These are phyloP conservation scores for Zygothrica quintamaculata DNA, from an alignment of 2,888 invertebrate species.

Conservation along the genomic window DNA sequence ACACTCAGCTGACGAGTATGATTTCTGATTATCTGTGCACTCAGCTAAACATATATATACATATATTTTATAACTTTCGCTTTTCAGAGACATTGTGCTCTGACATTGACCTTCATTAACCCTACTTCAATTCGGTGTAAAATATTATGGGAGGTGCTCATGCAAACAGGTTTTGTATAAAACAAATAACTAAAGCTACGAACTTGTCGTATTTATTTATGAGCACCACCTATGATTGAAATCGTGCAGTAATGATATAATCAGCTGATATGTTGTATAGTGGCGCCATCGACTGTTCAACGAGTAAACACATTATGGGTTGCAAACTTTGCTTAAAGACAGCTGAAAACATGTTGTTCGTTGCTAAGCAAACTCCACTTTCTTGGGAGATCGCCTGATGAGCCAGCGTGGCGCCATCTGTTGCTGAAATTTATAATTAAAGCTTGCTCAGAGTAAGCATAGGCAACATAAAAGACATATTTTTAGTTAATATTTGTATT, in stretches of 20 bases:
- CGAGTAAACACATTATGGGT: too few relatives aligned
- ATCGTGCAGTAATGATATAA: neutral
- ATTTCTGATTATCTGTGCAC: neutral
- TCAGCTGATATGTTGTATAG: neutral
- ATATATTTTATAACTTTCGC: constrained; percentile 56
- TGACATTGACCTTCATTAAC: constrained; percentile 65
- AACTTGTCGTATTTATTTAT: constrained; percentile 43
- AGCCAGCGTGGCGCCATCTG: too few relatives aligned
- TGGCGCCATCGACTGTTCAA: constrained; percentile 11
- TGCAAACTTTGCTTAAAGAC: too few relatives aligned
- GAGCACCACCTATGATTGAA: constrained; percentile 21
- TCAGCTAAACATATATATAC: constrained; percentile 1
- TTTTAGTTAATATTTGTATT: neutral
- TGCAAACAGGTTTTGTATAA: constrained; percentile 41
- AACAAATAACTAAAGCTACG: constrained; percentile 64
- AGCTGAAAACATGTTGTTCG: too few relatives aligned
- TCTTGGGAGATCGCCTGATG: too few relatives aligned
- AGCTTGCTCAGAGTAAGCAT: too few relatives aligned
- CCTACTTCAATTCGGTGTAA: constrained; percentile 33
- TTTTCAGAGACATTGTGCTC: constrained; percentile 18
- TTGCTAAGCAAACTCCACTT: too few relatives aligned
- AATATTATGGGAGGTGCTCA: constrained; percentile 23
- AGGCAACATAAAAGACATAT: too few relatives aligned
- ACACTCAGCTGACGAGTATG: constrained; percentile 19
- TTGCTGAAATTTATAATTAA: too few relatives aligned